phyloP scores from a whole-genome alignment of 2,888 invertebrate species.

The Stenolophus ochropezus region DNA sequence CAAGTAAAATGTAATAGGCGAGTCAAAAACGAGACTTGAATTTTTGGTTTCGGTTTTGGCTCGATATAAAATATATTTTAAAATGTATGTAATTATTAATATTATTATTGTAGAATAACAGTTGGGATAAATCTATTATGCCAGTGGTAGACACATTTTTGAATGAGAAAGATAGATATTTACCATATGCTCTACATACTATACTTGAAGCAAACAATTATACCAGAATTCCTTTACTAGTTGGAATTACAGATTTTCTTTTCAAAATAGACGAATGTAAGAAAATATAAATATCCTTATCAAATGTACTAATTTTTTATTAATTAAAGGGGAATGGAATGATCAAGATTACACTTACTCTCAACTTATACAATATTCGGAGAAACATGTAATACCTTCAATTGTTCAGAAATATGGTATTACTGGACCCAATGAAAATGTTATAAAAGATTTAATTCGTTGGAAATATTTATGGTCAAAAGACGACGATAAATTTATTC shows the following conservation, averaged over 20 bases:
- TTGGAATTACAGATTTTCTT: constrained; percentile 80
- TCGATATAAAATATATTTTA: too few species aligned
- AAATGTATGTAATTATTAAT: too few species aligned
- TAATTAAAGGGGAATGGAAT: constrained; percentile 75
- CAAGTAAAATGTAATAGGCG: too few species aligned
- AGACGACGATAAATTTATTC: constrained; percentile 70
- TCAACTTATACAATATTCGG: constrained; percentile 75
- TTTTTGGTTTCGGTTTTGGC: too few species aligned
- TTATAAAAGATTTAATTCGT: constrained; percentile 73
- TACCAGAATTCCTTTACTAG: constrained; percentile 79
- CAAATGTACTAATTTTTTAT: background rate
- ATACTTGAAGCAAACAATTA: constrained; percentile 75
- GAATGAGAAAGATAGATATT: constrained; percentile 77
- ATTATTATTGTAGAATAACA: constrained; percentile 42
- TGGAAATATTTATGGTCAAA: constrained; percentile 76
- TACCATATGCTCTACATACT: constrained; percentile 75
- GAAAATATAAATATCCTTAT: background rate
- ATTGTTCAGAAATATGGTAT: constrained; percentile 74
- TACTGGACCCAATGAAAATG: constrained; percentile 65
- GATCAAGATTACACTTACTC: constrained; percentile 76
- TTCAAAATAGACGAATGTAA: constrained; percentile 67
- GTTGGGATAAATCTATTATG: constrained; percentile 72
- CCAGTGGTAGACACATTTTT: constrained; percentile 80
- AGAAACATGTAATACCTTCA: constrained; percentile 77
- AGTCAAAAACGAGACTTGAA: too few species aligned